Base-by-base conservation (phyloP, 1,140 invertebrate species). In the Ceratoteleas bidentatus region DNA sequence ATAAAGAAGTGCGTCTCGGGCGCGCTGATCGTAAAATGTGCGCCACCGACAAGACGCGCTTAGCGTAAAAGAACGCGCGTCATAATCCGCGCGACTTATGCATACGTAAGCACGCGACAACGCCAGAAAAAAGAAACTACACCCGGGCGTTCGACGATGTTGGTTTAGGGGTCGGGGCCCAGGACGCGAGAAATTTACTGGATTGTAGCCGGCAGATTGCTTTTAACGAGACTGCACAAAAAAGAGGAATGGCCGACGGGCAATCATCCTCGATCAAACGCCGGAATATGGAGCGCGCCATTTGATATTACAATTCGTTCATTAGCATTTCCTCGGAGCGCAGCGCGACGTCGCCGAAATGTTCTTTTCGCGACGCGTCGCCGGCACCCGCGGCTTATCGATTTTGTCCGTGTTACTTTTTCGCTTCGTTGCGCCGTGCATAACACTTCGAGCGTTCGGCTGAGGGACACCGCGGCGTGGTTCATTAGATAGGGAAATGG, bases 21-120 rank as follows among this genome's bases (percentile, higher is more conserved):
- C 43, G 65, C 60, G 60, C 61, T 60, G 73, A 80, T 73, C 81
- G 73, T 86, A 86, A 86, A 86, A 82, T 81, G 76, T 76, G 68
- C 64, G 24, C 53, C 69, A 81, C 81, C 81, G 83, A 84, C 85
- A 81, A 76, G 83, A 81, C 72, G 81, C 70, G 81, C 80, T 84
- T 79, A 76, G 74, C 83, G 85, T 85, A 84, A 87, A 84, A 87
- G 85, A 84, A 85, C 86, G 81, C 75, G 58, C 45, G 70, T 69
- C 79, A 83, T 86, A 86, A 84, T 86, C 80, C 72, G 61, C 69
- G 33, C 68, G 68, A 82, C 77, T 86, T 80, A 86, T 83, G 81
- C 60, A 62, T 72, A 79, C 60, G 61, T 78, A 72, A 75, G 70
- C 38, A 61, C 47, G 49, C 65, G 50, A 0, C 60, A 65, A 70